phyloP scores from a whole-genome alignment of 1,140 invertebrate species.

The Manduca sexta region DNA sequence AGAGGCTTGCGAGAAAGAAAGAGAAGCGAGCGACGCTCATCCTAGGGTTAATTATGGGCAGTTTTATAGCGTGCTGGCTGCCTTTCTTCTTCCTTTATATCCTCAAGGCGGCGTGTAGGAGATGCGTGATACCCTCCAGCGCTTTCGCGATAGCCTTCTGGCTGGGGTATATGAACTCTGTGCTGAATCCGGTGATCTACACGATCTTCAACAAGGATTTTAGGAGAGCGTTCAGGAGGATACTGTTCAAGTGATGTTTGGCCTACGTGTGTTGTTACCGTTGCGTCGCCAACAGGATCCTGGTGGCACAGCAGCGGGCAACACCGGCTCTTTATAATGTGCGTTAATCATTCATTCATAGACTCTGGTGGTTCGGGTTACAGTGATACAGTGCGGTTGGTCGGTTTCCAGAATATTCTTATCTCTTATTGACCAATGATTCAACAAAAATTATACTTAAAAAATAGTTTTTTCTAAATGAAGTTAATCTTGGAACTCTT shows the following conservation, averaged over 20 bases:
- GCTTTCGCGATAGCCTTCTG: conserved; percentile 98
- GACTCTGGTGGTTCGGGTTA: not conserved
- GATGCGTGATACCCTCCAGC: conserved; percentile 83
- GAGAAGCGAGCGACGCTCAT: conserved; percentile 98
- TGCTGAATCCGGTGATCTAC: conserved; percentile 98
- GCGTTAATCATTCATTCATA: conserved; percentile 33
- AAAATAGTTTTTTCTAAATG: too few relatives aligned
- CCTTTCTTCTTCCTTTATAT: conserved; percentile 98
- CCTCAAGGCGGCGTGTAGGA: conserved; percentile 85
- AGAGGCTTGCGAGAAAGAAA: conserved; percentile 94
- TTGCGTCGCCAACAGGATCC: conserved; percentile 76
- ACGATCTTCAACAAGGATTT: conserved; percentile 99
- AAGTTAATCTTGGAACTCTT: too few relatives aligned
- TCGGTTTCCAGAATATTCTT: not conserved
- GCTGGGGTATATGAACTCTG: conserved; percentile 99
- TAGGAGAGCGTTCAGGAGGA: conserved; percentile 93
- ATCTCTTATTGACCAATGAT: too few relatives aligned
- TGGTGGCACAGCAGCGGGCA: conserved; percentile 74
- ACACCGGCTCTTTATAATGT: conserved; percentile 74
- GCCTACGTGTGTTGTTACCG: conserved; percentile 83
- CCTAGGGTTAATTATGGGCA: conserved; percentile 98
- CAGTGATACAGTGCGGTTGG: not conserved
- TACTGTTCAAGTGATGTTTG: conserved; percentile 94
- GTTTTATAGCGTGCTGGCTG: conserved; percentile 98
- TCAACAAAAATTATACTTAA: too few relatives aligned